A percentile compares a stretch with the other conserved stretches of the same genome.
Evolutionary conservation across 2,797 vertebrate genomes (phyloP).

Genomic region (Mastacembelus armatus): DNA sequence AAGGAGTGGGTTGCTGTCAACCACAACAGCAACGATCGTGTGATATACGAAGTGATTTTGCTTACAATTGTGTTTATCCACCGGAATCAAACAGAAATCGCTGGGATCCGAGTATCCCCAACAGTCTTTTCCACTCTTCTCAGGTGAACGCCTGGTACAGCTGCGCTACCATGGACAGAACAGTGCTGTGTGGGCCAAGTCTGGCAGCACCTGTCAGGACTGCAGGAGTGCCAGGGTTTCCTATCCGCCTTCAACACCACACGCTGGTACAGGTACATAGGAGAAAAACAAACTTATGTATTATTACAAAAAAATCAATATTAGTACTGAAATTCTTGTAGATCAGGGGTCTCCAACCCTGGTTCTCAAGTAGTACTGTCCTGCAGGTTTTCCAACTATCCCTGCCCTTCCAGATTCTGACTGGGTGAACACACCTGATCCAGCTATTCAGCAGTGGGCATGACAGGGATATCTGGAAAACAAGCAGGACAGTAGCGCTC

Average conservation of each 20-base stretch:
- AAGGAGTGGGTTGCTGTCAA: slow-evolving; percentile 56
- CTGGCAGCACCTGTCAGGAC: slow-evolving; percentile 81
- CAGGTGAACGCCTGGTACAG: slow-evolving; percentile 84
- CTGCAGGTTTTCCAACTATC: too few relatives aligned
- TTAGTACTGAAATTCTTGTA: too few relatives aligned
- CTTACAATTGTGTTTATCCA: slow-evolving; percentile 81
- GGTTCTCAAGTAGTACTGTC: too few relatives aligned
- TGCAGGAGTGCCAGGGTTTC: slow-evolving; percentile 78
- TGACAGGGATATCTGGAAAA: too few relatives aligned
- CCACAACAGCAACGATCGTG: slow-evolving; percentile 72
- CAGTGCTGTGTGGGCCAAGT: slow-evolving; percentile 75
- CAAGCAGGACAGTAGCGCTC: too few relatives aligned
- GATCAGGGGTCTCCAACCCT: too few relatives aligned
- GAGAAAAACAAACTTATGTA: not conserved
- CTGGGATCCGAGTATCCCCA: slow-evolving; percentile 73
- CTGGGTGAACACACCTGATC: too few relatives aligned
- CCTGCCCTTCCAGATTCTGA: too few relatives aligned
- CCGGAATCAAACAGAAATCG: slow-evolving; percentile 79
- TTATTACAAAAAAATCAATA: too few relatives aligned
- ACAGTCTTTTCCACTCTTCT: slow-evolving; percentile 80
- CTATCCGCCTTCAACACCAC: slow-evolving; percentile 87
- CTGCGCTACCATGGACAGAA: slow-evolving; percentile 77
- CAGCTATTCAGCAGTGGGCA: too few relatives aligned
- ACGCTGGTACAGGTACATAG: slow-evolving; percentile 84
- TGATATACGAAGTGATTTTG: slow-evolving; percentile 71